Evolutionary conservation across 2,113 vertebrate species (phyloP), one percentile per base, ranked within the genome.

Genomic region (Athene noctua): DNA sequence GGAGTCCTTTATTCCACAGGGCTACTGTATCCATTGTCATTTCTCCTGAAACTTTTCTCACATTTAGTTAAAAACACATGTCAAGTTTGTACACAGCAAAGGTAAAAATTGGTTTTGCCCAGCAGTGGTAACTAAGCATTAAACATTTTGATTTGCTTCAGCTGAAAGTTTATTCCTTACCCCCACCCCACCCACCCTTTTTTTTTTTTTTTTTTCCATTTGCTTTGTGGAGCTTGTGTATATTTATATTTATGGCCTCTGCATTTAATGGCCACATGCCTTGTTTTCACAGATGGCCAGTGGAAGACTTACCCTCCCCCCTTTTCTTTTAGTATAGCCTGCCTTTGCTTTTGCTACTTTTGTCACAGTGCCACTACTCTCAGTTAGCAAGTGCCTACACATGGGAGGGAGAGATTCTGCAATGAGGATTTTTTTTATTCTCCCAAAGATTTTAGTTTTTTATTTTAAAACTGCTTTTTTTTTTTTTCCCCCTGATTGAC

Each of bases 271-370:
- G 98, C 98, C 96, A 97, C 98, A 98, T 98, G 98, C 97, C 97
- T 98, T 98, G 96, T 98, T 98, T 98, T 98, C 98, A 98, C 98
- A 98, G 98, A 98, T 98, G 98, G 98, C 97, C 98, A 98, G 96
- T 97, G 96, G 97, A 98, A 98, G 98, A 96, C 88, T 97, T 97
- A 95, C 95, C 97, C 92, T 97, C 96, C 96, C 97, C 97, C 96
- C 59, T 87, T 83, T 95, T 86, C 93, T 68, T 89, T 94, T 85
- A 96, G 95, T 97, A 92, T 86, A 97, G 97, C 94, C 96, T 91
- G 97, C 96, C 90, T 98, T 98, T 97, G 96, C 96, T 97, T 98
- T 97, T 96, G 95, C 98, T 97, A 94, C 97, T 97, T 97, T 98
- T 98, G 98, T 98, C 98, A 98, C 97, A 32, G 80, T 98, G 98